Conservation (phyloP, 2,113 vertebrate species). For the Cryptomyrus ogoouensis region DNA sequence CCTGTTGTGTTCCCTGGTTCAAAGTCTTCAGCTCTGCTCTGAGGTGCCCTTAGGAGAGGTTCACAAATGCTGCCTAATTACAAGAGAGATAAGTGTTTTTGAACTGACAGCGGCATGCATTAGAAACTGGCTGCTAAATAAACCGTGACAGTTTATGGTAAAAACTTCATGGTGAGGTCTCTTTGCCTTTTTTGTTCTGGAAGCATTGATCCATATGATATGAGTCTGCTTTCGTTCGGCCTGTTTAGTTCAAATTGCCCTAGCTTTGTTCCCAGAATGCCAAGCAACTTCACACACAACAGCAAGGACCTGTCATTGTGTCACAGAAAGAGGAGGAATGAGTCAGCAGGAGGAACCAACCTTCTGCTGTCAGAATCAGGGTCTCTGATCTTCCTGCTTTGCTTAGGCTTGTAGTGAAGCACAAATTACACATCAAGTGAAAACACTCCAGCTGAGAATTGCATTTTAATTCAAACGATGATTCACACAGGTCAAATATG, state of each 20-base stretch:
- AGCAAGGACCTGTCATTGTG: neutral
- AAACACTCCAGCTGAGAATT: neutral
- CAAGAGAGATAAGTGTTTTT: neutral
- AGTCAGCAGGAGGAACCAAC: constrained; percentile 34
- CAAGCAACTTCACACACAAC: neutral
- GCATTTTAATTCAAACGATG: neutral
- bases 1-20: neutral
- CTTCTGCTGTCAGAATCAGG: constrained; percentile 36
- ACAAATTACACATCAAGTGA: neutral
- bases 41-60: neutral
- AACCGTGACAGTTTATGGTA: neutral
- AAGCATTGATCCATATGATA: neutral
- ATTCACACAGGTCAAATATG: neutral
- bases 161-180: neutral
- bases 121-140: constrained; percentile 13
- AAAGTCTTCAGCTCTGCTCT: neutral
- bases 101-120: neutral
- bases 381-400: constrained; percentile 34
- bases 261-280: neutral
- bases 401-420: constrained; percentile 7
- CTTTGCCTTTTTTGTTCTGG: neutral
- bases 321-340: constrained; percentile 30
- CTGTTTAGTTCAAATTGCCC: neutral
- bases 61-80: constrained; percentile 18
- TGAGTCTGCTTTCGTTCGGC: neutral